Conservation (phyloP, 2,888 invertebrate genomes). For the Phasia obesa region DNA sequence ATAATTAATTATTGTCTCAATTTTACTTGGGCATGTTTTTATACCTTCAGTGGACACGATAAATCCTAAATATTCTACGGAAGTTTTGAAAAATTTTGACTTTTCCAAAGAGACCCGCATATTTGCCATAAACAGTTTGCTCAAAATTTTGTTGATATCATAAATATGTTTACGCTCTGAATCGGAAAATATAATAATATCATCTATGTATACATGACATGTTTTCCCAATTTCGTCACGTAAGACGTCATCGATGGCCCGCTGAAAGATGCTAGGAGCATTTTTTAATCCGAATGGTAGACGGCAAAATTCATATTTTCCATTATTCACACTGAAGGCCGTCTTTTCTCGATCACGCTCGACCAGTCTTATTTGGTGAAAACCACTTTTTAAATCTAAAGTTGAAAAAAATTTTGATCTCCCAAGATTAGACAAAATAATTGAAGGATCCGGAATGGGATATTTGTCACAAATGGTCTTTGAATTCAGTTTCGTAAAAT, state of each 20-base stretch:
- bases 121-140: constrained; percentile 52
- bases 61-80: constrained; percentile 40
- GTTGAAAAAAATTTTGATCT: constrained; percentile 43
- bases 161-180: constrained; percentile 44
- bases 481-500: constrained; percentile 51
- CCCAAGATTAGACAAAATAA: constrained; percentile 44
- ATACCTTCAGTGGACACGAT: no score
- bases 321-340: constrained; percentile 43
- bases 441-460: constrained; percentile 44
- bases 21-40: constrained; percentile 45
- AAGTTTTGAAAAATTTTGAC: constrained; percentile 52
- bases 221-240: constrained; percentile 50
- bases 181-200: constrained; percentile 57
- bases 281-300: constrained; percentile 61
- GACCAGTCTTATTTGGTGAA: constrained; percentile 59
- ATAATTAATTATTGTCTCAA: constrained; percentile 26
- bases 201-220: constrained; percentile 52
- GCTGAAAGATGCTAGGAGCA: constrained; percentile 49
- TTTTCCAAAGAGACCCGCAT: constrained; percentile 62
- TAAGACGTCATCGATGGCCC: constrained; percentile 55
- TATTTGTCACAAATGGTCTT: constrained; percentile 50
- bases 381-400: constrained; percentile 57
- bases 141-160: constrained; percentile 47
- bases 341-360: constrained; percentile 52
- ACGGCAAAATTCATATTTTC: constrained; percentile 63